Conservation (phyloP, 1,140 invertebrate species). For the Scaptodrosophila lebanonensis region DNA sequence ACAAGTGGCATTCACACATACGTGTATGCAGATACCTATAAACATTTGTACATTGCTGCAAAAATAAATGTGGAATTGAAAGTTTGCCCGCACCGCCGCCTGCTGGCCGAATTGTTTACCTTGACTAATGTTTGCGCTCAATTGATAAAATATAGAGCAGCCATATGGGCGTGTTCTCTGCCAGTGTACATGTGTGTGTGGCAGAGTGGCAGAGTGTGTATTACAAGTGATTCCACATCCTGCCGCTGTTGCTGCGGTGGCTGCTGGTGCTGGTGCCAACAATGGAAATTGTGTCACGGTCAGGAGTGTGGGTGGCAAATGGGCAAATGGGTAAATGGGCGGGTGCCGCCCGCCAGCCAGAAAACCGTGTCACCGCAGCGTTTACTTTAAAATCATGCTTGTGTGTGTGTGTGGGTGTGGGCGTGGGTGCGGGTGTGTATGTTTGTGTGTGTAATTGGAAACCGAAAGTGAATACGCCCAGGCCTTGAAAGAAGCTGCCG, state of each 20-base stretch:
- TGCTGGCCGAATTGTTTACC: conserved; percentile 17
- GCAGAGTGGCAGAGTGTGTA: not conserved
- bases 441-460: conserved; percentile 56
- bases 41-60: no score
- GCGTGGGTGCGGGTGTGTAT: conserved; percentile 9
- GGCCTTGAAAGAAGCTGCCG: conserved; percentile 45
- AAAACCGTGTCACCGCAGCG: conserved; percentile 27
- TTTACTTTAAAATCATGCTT: conserved; percentile 39
- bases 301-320: conserved; percentile 55
- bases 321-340: conserved; percentile 7
- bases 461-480: conserved; percentile 71
- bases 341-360: conserved; percentile 5
- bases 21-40: not conserved
- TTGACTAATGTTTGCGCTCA: conserved; percentile 14
- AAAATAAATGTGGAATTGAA: not conserved
- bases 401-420: conserved; percentile 22
- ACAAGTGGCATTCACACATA: not conserved
- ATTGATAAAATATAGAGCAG: conserved; percentile 25
- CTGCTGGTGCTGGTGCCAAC: conserved; percentile 31
- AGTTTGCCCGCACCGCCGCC: conserved; percentile 1
- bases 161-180: no score
- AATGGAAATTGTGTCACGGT: conserved; percentile 70
- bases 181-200: conserved; percentile 1
- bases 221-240: conserved; percentile 17
- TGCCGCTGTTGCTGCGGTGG: conserved; percentile 15